These are phyloP conservation scores for Cryptus armator DNA, from an alignment of 2,888 invertebrate species.

Conservation along the genomic window DNA sequence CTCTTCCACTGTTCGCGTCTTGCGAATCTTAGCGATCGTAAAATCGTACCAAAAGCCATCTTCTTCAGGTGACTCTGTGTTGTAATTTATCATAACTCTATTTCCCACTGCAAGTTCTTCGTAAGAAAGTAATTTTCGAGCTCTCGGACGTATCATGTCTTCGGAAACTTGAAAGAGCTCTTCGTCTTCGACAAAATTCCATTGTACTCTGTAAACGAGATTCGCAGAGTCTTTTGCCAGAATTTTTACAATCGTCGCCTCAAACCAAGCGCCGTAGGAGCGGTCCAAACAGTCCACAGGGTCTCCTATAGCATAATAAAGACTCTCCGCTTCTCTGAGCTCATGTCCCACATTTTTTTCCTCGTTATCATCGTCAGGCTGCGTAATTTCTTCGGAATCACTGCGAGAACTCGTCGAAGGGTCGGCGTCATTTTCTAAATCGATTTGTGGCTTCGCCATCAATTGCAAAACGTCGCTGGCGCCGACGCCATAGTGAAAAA, in stretches of 20 bases:
- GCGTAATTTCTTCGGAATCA: background rate
- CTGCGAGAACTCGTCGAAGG: conserved; percentile 36
- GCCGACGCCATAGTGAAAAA: conserved; percentile 92
- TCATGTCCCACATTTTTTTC: conserved; percentile 68
- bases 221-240: conserved; percentile 82
- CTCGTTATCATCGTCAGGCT: conserved; percentile 15
- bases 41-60: conserved; percentile 91
- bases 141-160: conserved; percentile 89
- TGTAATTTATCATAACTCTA: conserved; percentile 91
- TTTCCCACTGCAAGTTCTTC: conserved; percentile 87
- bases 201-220: conserved; percentile 76
- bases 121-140: conserved; percentile 86
- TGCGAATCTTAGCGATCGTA: conserved; percentile 86
- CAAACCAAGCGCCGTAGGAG: conserved; percentile 91
- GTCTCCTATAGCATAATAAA: conserved; percentile 88
- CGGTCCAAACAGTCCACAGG: conserved; percentile 88
- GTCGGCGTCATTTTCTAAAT: conserved; percentile 49
- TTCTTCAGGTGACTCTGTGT: conserved; percentile 89
- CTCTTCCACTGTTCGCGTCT: conserved; percentile 83
- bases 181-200: conserved; percentile 83
- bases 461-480: conserved; percentile 92
- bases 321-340: conserved; percentile 85
- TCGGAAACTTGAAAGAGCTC: conserved; percentile 84
- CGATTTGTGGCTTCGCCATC: conserved; percentile 84
- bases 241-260: conserved; percentile 88